Percentiles rank a stretch among this genome's conserved stretches.
Evolutionary conservation across 2,113 vertebrate genomes (phyloP).

Genomic region (Eulacestoma nigropectus): DNA sequence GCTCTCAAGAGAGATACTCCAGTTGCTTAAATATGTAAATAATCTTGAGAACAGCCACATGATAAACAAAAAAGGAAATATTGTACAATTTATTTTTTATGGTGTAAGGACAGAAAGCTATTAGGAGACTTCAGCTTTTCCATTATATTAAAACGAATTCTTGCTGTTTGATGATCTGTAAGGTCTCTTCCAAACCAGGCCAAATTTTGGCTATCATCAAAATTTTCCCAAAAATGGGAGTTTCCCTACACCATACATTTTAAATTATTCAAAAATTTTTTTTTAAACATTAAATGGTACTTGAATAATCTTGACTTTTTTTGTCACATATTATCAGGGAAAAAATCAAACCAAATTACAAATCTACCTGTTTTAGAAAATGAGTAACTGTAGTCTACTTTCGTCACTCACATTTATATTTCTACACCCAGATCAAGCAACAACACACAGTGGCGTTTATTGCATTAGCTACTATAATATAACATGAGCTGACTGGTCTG

Average conservation of each 20-base stretch:
- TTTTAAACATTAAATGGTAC: not conserved
- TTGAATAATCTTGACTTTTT: not conserved
- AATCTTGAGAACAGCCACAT: not conserved
- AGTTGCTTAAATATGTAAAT: not conserved
- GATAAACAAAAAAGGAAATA: not conserved
- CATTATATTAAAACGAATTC: not conserved
- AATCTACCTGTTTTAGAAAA: not conserved
- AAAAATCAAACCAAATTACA: not conserved
- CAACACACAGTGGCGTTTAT: accelerated
- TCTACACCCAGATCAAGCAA: not conserved
- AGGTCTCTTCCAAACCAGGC: not conserved
- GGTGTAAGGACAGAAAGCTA: not conserved
- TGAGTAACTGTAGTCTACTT: not conserved
- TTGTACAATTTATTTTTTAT: not conserved
- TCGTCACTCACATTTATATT: not conserved
- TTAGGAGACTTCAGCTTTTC: not conserved
- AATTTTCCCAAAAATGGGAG: not conserved
- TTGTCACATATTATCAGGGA: not conserved
- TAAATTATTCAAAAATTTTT: not conserved
- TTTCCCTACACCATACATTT: not conserved
- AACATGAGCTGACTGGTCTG: not conserved
- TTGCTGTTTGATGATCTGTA: not conserved
- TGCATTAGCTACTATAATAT: not conserved
- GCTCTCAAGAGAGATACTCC: not conserved
- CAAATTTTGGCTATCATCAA: not conserved